Evolutionary conservation across 2,797 vertebrate species (phyloP), one percentile per base, ranked within the genome.

Genomic region (Zenarchopterus dispar): DNA sequence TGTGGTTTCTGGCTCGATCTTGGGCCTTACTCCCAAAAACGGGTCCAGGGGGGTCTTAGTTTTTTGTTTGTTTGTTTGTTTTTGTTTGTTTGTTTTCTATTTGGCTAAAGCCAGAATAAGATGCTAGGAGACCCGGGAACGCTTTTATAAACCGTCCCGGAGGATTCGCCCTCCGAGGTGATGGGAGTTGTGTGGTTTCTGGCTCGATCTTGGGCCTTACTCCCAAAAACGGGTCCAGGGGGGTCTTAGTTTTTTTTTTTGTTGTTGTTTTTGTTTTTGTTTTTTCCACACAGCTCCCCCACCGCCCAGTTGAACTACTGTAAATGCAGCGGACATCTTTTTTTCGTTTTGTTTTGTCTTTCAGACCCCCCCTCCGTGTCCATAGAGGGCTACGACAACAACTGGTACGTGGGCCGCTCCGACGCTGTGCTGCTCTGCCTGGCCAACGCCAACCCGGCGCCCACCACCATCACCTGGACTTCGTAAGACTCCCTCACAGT

Each of bases 321-420:
- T 3, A 28, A 28, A 7, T 8, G 28, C 7, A 28, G 28, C 28
- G 28, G 28, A n/a, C 28, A 28, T 8, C 28, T 28, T 9, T 44
- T 19, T n/a, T n/a, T n/a, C n/a, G n/a, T n/a, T n/a, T n/a, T n/a
- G n/a, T 16, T 56, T 23, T 62, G 13, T 61, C 23, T 59, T 55
- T 17, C 80, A 95, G 95, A 94, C 59, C 90, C 93, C 1, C 95
- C 95, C 0, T 90, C 90, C 6, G 94, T 95, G 3, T 81, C 88
- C 52, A 95, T 97, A 33, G 91, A 90, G 0, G 95, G 95, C 18
- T 96, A 95, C 16, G 95, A 97, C 43, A 84, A 90, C 67, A 94
- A 96, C 88, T 96, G 95, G 96, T 96, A 93, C 47, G 67, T 95
- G 0, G 94, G 94, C 31, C 94, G 94, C 1, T 90, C 75, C 0